These are phyloP conservation scores for Berghia stephanieae DNA, from an alignment of 1,140 invertebrate species.

Conservation along the genomic window DNA sequence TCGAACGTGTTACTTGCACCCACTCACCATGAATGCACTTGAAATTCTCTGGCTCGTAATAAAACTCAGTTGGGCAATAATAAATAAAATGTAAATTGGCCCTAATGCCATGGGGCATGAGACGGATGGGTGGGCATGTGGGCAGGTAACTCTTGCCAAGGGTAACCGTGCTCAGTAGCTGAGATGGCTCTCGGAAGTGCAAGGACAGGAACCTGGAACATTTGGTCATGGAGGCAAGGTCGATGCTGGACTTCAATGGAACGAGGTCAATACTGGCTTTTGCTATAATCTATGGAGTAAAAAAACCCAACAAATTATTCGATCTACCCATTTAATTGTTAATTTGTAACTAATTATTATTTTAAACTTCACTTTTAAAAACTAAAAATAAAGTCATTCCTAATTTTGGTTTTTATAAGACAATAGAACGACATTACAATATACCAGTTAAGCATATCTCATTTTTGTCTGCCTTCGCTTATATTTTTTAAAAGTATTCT, in stretches of 20 bases:
- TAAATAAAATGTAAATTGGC: not conserved
- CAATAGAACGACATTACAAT: too few relatives aligned
- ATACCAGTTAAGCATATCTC: too few relatives aligned
- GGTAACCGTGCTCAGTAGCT: constrained; percentile 16
- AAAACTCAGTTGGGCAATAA: constrained; percentile 29
- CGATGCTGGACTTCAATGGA: constrained; percentile 15
- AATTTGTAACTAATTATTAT: too few relatives aligned
- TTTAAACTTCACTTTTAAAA: too few relatives aligned
- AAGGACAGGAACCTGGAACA: constrained; percentile 22
- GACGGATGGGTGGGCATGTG: constrained; percentile 27
- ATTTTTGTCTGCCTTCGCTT: too few relatives aligned
- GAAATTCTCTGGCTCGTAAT: constrained; percentile 29
- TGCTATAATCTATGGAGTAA: constrained; percentile 11
- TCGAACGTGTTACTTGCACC: too few relatives aligned
- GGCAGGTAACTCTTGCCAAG: not conserved
- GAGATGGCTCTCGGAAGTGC: not conserved
- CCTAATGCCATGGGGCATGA: constrained; percentile 14
- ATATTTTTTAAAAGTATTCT: too few relatives aligned
- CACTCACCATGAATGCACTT: constrained; percentile 37
- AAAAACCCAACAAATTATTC: too few relatives aligned
- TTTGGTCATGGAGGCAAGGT: not conserved
- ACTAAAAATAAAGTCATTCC: too few relatives aligned
- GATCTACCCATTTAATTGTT: too few relatives aligned
- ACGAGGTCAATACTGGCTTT: constrained; percentile 16
- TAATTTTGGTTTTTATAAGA: too few relatives aligned